phyloP scores from a whole-genome alignment of 1,140 invertebrate genomes.

The Trichogramma pretiosum region DNA sequence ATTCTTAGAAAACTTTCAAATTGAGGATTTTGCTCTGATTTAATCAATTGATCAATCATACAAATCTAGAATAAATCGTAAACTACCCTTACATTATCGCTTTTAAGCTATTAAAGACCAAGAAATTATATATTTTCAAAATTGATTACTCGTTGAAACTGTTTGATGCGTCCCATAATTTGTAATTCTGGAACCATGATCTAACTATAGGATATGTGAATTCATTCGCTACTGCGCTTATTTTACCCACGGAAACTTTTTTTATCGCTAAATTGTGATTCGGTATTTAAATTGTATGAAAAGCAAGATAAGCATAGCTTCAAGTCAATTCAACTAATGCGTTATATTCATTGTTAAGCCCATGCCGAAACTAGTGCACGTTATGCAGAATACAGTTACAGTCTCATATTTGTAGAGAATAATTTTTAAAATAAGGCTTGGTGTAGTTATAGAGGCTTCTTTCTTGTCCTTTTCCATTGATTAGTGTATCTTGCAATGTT shows the following conservation, averaged over 20 bases:
- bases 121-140: not conserved
- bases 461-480: too few relatives aligned
- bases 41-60: not conserved
- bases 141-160: not conserved
- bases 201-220: conserved; percentile 24
- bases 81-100: not conserved
- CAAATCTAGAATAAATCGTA: not conserved
- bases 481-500: too few relatives aligned
- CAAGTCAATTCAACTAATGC: not conserved
- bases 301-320: not conserved
- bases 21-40: too few relatives aligned
- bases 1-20: not conserved
- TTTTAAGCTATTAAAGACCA: not conserved
- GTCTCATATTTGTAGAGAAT: too few relatives aligned
- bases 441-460: too few relatives aligned
- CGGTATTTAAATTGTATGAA: not conserved
- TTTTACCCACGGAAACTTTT: not conserved
- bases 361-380: too few relatives aligned
- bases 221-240: conserved; percentile 15
- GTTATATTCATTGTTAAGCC: not conserved
- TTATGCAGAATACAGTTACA: too few relatives aligned
- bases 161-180: not conserved
- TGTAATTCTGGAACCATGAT: not conserved
- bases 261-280: not conserved
- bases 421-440: too few relatives aligned